Base-by-base conservation (phyloP, 2,797 vertebrate genomes). In the Falco peregrinus region DNA sequence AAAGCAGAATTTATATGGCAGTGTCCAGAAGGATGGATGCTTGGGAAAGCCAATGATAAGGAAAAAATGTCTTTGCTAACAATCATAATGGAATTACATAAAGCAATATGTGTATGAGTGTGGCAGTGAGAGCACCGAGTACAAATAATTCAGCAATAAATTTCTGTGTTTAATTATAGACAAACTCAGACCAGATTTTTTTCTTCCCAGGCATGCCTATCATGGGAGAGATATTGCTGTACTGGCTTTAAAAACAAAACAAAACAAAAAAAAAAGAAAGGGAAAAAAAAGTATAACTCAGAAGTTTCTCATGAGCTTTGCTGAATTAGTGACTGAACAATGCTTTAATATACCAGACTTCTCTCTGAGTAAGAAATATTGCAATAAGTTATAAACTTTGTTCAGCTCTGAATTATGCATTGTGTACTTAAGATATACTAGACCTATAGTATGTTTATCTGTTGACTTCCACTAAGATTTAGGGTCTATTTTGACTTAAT, bases 381-480 rank as follows among this genome's bases (percentile, higher is more conserved):
- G 97, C 96, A 93, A 94, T 93, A 94, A 95, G 94, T 94, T 96
- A 95, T 97, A 98, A 97, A 96, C 96, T 97, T 94, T 91, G 97
- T 95, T 97, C 96, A 97, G 95, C 95, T 95, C 96, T 98, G 98
- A 98, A 97, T 98, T 98, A 98, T 98, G 97, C 94, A 96, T 95
- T 98, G 98, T 98, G 97, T 98, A 98, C 91, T 97, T 97, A 98
- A 95, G 93, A 95, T 97, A 82, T 97, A 84, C 96, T 96, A 94
- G 98, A 97, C 97, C 97, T 98, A 96, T 96, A 97, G 96, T 98
- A 94, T 98, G 98, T 98, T 98, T 98, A 98, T 98, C 98, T 98
- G 98, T 98, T 98, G 98, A 98, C 98, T 98, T 98, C 97, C 97
- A 98, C 97, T 89, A 98, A 98, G 98, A 98, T 98, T 98, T 98